Evolutionary conservation across 37 sponge, comb jelly and placozoan species (phyloP).

Genomic region (Ianthella basta): DNA sequence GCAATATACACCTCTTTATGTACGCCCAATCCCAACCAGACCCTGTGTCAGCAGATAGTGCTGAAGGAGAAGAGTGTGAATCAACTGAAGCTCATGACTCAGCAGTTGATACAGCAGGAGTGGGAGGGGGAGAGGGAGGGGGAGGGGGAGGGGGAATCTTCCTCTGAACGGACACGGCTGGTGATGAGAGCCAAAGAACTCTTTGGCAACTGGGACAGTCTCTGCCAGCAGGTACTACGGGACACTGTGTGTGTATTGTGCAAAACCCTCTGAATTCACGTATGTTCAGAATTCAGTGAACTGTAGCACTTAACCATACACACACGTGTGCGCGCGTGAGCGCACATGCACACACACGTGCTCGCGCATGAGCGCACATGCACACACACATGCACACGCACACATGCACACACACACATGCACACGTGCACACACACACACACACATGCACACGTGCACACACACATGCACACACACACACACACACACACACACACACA

Average conservation of each 20-base stretch:
- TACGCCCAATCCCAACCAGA: too few relatives aligned
- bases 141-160: not conserved
- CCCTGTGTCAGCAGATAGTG: slow-evolving; percentile 51
- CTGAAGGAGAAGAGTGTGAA: slow-evolving; percentile 34
- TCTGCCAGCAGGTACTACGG: slow-evolving; percentile 51
- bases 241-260: too few relatives aligned
- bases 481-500: too few relatives aligned
- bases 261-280: too few relatives aligned
- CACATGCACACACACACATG: too few relatives aligned
- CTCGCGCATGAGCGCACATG: not conserved
- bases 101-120: slow-evolving; percentile 22
- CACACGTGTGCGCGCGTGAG: slow-evolving; percentile 5
- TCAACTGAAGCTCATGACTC: slow-evolving; percentile 24
- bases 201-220: slow-evolving; percentile 42
- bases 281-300: too few relatives aligned
- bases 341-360: not conserved
- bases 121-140: slow-evolving; percentile 10
- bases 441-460: too few relatives aligned
- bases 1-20: too few relatives aligned
- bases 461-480: too few relatives aligned
- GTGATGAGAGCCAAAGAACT: slow-evolving; percentile 21
- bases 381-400: too few relatives aligned
- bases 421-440: too few relatives aligned
- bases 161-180: slow-evolving; percentile 3
- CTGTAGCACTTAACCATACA: too few relatives aligned